Percentiles rank a stretch among this genome's conserved stretches.
Evolutionary conservation across 2,888 invertebrate genomes (phyloP).

Genomic region (Steinernema hermaphroditum): DNA sequence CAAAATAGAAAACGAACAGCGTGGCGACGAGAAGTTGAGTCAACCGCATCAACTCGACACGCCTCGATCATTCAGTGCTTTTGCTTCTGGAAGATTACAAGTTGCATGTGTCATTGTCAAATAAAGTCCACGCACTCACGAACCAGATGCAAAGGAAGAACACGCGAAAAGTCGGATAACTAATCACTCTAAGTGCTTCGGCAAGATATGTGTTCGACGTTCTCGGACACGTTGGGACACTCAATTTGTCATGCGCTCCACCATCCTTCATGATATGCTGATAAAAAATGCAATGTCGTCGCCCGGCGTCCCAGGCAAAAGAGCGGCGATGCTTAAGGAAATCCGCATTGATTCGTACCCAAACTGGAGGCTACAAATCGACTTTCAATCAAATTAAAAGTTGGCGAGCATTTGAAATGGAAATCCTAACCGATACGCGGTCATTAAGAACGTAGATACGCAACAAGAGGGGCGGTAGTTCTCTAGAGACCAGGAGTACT

Average conservation of each 20-base stretch:
- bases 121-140: neutral
- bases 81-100: slow-evolving; percentile 28
- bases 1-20: neutral
- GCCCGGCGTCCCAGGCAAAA: neutral
- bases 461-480: neutral
- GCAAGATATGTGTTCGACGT: neutral
- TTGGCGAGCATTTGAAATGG: too few relatives aligned
- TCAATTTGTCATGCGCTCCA: slow-evolving; percentile 8
- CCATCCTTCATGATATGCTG: slow-evolving; percentile 19
- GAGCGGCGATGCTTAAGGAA: neutral
- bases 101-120: neutral
- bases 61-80: slow-evolving; percentile 20
- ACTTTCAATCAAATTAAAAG: too few relatives aligned
- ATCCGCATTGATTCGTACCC: neutral
- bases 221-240: neutral
- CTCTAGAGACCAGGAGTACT: neutral
- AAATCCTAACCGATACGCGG: neutral
- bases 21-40: slow-evolving; percentile 21
- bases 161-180: neutral
- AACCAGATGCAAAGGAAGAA: neutral
- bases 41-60: slow-evolving; percentile 15
- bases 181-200: slow-evolving; percentile 27
- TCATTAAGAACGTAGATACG: neutral
- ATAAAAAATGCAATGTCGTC: slow-evolving; percentile 25
- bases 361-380: neutral